Conservation (phyloP, 2,797 vertebrate species). For the Myotis findleyi region DNA sequence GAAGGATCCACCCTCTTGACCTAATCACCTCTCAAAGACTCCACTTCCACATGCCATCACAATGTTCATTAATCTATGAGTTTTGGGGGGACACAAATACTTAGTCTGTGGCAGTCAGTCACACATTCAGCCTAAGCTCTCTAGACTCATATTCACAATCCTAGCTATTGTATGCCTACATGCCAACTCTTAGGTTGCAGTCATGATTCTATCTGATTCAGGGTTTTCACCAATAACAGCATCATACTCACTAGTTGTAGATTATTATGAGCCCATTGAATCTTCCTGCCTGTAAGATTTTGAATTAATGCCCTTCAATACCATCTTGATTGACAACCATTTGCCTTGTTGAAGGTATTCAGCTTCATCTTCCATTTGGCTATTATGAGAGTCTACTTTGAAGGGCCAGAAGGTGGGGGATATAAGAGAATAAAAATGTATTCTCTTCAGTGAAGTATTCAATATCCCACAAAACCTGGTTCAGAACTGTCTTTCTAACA, state of each 20-base stretch:
- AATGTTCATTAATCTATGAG: not conserved
- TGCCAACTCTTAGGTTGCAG: not conserved
- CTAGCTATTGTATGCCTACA: not conserved
- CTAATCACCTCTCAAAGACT: not conserved
- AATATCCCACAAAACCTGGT: not conserved
- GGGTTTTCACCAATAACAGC: not conserved
- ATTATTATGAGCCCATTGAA: not conserved
- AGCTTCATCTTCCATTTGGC: not conserved
- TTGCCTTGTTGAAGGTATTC: not conserved
- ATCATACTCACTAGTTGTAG: not conserved
- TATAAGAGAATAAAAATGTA: conserved; percentile 44
- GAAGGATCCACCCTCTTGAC: not conserved
- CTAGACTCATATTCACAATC: not conserved
- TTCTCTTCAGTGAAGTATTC: not conserved
- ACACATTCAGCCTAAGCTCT: not conserved
- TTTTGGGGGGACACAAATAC: not conserved
- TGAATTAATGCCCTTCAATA: not conserved
- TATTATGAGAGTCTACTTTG: not conserved
- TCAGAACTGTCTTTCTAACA: not conserved
- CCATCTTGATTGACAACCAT: conserved; percentile 3
- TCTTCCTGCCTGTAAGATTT: not conserved
- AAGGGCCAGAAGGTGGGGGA: not conserved
- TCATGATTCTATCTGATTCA: not conserved
- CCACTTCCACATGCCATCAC: not conserved
- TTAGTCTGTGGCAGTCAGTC: not conserved